phyloP scores from a whole-genome alignment of 2,888 invertebrate species.

The Creontiades dilutus region DNA sequence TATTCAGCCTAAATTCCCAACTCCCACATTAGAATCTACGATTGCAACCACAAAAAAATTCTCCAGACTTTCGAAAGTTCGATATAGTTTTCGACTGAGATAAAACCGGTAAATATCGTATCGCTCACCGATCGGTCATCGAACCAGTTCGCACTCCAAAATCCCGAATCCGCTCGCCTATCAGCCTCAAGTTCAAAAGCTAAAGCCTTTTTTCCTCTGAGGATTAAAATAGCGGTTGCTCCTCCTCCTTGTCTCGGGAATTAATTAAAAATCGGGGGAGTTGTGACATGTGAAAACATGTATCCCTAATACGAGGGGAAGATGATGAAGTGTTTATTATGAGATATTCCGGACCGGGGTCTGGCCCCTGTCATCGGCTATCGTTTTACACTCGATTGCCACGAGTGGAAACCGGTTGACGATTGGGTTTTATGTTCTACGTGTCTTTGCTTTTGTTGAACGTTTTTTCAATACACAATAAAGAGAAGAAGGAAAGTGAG shows the following conservation, averaged over 20 bases:
- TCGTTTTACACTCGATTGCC: slow-evolving; percentile 69
- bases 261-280: slow-evolving; percentile 68
- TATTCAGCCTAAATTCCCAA: no score
- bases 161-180: background rate
- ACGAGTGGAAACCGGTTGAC: slow-evolving; percentile 56
- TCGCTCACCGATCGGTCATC: background rate
- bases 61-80: no score
- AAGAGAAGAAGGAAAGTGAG: no score
- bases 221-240: slow-evolving; percentile 59
- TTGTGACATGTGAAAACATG: slow-evolving; percentile 69
- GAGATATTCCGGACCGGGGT: slow-evolving; percentile 62
- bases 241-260: background rate
- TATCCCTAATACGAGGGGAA: slow-evolving; percentile 69
- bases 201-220: background rate
- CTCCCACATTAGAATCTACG: no score
- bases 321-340: slow-evolving; percentile 71
- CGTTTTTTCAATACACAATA: background rate
- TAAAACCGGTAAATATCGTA: no score
- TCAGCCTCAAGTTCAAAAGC: slow-evolving; percentile 10
- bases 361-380: slow-evolving; percentile 58
- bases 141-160: background rate
- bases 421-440: slow-evolving; percentile 53
- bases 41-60: no score
- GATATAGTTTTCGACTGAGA: no score
- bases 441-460: slow-evolving; percentile 29